Percentiles rank a stretch among this genome's conserved stretches.
Evolutionary conservation across 1,140 invertebrate genomes (phyloP).

Genomic region (Drosophila ohnishii): DNA sequence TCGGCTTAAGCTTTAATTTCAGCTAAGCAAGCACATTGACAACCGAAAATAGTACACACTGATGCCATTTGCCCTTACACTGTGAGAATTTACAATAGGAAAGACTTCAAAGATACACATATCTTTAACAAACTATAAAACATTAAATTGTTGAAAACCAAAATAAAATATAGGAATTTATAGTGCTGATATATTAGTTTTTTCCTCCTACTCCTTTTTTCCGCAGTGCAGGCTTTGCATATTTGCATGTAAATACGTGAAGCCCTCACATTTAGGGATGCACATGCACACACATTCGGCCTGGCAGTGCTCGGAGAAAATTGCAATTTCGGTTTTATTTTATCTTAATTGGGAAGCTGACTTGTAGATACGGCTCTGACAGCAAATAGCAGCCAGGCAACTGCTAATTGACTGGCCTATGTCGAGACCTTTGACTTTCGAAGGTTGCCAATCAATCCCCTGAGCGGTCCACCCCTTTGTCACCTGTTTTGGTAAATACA

Average conservation of each 20-base stretch:
- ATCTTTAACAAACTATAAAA: not conserved
- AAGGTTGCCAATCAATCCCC: conserved; percentile 17
- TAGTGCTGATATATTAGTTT: too few relatives aligned
- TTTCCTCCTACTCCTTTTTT: not conserved
- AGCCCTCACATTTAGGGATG: conserved; percentile 39
- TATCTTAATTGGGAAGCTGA: conserved; percentile 65
- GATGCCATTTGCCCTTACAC: conserved; percentile 38
- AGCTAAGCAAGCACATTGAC: conserved; percentile 62
- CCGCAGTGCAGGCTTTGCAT: conserved; percentile 56
- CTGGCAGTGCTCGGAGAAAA: conserved; percentile 44
- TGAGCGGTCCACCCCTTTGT: not conserved
- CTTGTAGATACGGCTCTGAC: conserved; percentile 57
- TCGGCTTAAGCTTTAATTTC: conserved; percentile 50
- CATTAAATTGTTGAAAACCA: not conserved
- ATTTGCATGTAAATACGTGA: conserved; percentile 65
- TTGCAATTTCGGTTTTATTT: conserved; percentile 76
- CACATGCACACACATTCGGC: conserved; percentile 25
- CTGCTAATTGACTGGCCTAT: conserved; percentile 77
- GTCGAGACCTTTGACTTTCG: conserved; percentile 52
- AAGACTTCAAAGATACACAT: not conserved
- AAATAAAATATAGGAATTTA: not conserved
- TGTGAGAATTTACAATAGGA: not conserved
- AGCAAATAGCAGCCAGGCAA: conserved; percentile 65
- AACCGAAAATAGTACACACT: conserved; percentile 59
- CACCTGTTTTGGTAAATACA: conserved; percentile 57